Percentiles rank a stretch among this genome's conserved stretches.
phyloP scores from a whole-genome alignment of 2,888 invertebrate species.

The Callyntrura guangdongensis region DNA sequence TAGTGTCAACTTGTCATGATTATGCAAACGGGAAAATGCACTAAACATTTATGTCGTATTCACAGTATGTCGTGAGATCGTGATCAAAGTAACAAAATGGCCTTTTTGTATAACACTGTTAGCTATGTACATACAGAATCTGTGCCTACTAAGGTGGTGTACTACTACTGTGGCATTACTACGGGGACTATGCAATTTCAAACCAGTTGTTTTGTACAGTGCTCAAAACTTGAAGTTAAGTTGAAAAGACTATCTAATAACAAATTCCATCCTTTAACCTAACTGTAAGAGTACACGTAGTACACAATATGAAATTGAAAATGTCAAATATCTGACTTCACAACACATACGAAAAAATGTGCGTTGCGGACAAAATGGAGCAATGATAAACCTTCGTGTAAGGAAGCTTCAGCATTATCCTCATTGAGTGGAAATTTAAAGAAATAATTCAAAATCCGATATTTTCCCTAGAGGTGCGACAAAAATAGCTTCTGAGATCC shows the following conservation, averaged over 20 bases:
- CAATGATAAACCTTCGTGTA: neutral
- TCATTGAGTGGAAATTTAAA: neutral
- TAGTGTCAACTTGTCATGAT: conserved; percentile 29
- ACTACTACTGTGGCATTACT: too few relatives aligned
- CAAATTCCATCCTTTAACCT: too few relatives aligned
- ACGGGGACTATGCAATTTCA: neutral
- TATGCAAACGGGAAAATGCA: neutral
- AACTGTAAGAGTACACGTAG: too few relatives aligned
- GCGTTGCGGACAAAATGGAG: neutral
- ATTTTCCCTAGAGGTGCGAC: conserved; percentile 4
- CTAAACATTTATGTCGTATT: neutral
- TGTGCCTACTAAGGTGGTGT: neutral
- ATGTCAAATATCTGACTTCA: neutral
- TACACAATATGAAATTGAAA: too few relatives aligned
- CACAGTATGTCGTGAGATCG: neutral
- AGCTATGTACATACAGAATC: neutral
- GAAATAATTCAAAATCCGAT: neutral
- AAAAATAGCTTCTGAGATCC: conserved; percentile 34
- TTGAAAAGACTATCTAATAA: too few relatives aligned
- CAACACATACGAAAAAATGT: neutral
- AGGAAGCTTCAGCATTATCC: neutral
- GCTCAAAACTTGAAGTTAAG: conserved; percentile 3
- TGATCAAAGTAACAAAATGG: neutral
- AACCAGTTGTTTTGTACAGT: conserved; percentile 9
- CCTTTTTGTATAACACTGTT: neutral